Evolutionary conservation across 1,140 invertebrate species (phyloP).

Genomic region (Drosophila asahinai): DNA sequence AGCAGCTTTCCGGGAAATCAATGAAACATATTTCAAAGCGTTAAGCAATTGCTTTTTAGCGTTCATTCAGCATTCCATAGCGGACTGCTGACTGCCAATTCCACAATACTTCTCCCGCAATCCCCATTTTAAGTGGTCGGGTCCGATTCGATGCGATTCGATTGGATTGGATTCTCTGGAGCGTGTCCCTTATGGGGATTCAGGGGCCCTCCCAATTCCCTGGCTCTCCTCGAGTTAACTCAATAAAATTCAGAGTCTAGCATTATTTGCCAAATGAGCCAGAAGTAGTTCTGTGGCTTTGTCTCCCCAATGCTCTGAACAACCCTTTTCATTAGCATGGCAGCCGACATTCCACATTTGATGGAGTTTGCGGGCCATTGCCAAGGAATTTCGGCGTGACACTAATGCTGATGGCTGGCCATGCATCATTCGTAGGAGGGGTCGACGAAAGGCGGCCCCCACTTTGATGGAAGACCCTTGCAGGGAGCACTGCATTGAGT

Average conservation of each 20-base stretch:
- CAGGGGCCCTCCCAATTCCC: neutral
- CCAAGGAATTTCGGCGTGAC: conserved; percentile 42
- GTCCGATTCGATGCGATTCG: conserved; percentile 20
- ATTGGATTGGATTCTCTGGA: conserved; percentile 52
- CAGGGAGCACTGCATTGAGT: conserved; percentile 16
- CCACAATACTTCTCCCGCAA: conserved; percentile 20
- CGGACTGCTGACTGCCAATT: conserved; percentile 12
- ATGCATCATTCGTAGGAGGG: conserved; percentile 47
- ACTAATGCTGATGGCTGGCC: conserved; percentile 51
- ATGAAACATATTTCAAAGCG: conserved; percentile 78
- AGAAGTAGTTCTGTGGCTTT: conserved; percentile 60
- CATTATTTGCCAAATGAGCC: conserved; percentile 72
- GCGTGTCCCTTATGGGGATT: conserved; percentile 35
- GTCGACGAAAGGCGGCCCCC: neutral
- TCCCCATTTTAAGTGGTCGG: conserved; percentile 48
- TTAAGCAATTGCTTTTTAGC: conserved; percentile 71
- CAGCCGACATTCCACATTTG: conserved; percentile 38
- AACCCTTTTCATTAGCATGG: conserved; percentile 66
- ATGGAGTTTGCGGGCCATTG: conserved; percentile 33
- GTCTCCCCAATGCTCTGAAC: conserved; percentile 3
- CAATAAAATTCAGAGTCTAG: conserved; percentile 45
- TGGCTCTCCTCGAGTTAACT: conserved; percentile 28
- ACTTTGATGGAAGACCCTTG: conserved; percentile 36
- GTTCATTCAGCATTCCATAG: conserved; percentile 42
- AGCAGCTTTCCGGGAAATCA: conserved; percentile 71